These are phyloP conservation scores for Acronicta aceris DNA, from an alignment of 2,888 invertebrate genomes.

Conservation along the genomic window DNA sequence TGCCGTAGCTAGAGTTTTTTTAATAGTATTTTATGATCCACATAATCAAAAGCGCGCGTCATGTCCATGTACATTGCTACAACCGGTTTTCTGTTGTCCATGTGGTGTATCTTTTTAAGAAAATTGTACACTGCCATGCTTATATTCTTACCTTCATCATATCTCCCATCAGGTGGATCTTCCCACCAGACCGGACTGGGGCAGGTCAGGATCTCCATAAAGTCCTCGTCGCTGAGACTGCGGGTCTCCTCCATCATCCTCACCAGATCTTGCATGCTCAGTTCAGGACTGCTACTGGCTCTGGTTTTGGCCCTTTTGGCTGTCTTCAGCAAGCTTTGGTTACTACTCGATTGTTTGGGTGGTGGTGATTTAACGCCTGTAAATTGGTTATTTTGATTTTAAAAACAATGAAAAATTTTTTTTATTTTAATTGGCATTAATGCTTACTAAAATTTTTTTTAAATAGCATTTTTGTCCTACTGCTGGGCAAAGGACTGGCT, in stretches of 20 bases:
- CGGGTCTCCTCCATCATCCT: slow-evolving; percentile 67
- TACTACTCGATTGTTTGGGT: background rate
- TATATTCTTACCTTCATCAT: slow-evolving; percentile 68
- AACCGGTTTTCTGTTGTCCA: no score
- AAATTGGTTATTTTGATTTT: slow-evolving; percentile 8
- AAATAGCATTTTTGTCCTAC: no score
- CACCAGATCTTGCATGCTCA: slow-evolving; percentile 69
- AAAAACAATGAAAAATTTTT: no score
- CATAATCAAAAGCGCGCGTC: no score
- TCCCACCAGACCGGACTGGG: slow-evolving; percentile 87
- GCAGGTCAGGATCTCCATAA: slow-evolving; percentile 81
- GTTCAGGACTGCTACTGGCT: slow-evolving; percentile 34
- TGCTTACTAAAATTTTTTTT: no score
- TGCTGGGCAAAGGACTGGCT: no score
- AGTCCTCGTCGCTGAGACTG: slow-evolving; percentile 75
- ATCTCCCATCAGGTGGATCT: slow-evolving; percentile 65
- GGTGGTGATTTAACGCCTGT: slow-evolving; percentile 30
- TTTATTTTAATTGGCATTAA: no score
- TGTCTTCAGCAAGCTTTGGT: background rate
- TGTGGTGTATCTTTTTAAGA: no score
- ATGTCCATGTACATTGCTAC: no score
- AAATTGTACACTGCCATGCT: no score
- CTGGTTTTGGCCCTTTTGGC: background rate
- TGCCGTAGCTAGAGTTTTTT: no score
- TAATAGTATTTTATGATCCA: no score